Conservation (phyloP, 23 tunicate species). For the Diplosoma virens region DNA sequence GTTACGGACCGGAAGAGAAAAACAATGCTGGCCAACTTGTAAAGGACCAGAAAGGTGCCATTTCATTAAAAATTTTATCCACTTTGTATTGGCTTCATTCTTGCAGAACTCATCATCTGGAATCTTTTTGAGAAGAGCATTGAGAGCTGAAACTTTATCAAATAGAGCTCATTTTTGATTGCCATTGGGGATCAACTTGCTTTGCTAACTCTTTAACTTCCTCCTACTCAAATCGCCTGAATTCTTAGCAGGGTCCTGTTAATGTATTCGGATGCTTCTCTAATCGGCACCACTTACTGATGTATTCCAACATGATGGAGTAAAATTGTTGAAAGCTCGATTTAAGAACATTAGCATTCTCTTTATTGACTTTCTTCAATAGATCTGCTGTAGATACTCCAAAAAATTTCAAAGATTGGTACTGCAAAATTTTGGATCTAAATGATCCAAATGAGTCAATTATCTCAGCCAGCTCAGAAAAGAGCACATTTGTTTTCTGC, state of each 20-base stretch:
- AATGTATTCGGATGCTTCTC: slow-evolving; percentile 49
- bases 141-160: too few relatives aligned
- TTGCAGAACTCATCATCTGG: too few relatives aligned
- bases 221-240: slow-evolving; percentile 16
- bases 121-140: too few relatives aligned
- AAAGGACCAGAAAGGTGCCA: too few relatives aligned
- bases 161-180: slow-evolving; percentile 47
- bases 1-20: slow-evolving; percentile 29
- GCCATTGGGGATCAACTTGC: slow-evolving; percentile 52
- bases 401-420: slow-evolving; percentile 25
- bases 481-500: too few relatives aligned
- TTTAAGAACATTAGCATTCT: slow-evolving; percentile 50
- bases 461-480: too few relatives aligned
- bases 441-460: too few relatives aligned
- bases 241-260: slow-evolving; percentile 45
- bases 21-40: too few relatives aligned
- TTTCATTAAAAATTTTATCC: slow-evolving; percentile 18
- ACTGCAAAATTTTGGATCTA: too few relatives aligned
- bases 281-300: slow-evolving; percentile 47
- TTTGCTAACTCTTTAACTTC: slow-evolving; percentile 35
- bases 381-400: slow-evolving; percentile 49
- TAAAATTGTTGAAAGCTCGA: slow-evolving; percentile 21
- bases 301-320: slow-evolving; percentile 10
- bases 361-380: slow-evolving; percentile 39
- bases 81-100: slow-evolving; percentile 29